Evolutionary conservation across 1,140 invertebrate species (phyloP), one percentile per base, ranked within the genome.

Genomic region (Heliothis virescens): DNA sequence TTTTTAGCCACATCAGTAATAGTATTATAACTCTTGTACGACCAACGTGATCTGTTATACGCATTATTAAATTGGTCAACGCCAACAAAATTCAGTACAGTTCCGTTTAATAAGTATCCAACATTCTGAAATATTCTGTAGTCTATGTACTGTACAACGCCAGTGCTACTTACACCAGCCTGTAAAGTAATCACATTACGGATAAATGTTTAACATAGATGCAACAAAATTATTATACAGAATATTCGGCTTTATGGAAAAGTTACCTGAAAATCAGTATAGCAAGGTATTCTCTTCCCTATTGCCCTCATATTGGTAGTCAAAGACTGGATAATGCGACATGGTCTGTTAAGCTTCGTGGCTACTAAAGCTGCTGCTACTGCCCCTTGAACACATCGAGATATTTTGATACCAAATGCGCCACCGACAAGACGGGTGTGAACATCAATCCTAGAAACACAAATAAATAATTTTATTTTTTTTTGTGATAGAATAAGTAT

Each of bases 81-180:
- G 0, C 71, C 81, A 9, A 87, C 4, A 62, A 10, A 5, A 80
- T 76, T 62, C 9, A 41, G 0, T 90, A 59, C 1, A 89, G 83
- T 82, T 97, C 34, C 96, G 79, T 97, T 97, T 0, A 94, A 90
- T 12, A 87, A 84, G 55, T 87, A 95, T 0, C 97, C 97, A 9
- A 94, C 89, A 86, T 97, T 97, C 82, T 95, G 93, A 85, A 96
- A 97, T n/a, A 96, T 87, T 1, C 95, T 92, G 12, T 91, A 92
- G 67, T 96, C 94, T 9, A 97, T 82, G 53, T 95, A 96, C 29
- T 97, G 96, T 18, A 97, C 96, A 71, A 94, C 94, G 9, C 97
- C 97, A 7, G 91, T 86, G 3, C 95, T 91, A 85, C 97, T 94
- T 5, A 79, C 65, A 10, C 65, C 76, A 29, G 65, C 53, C 74